A percentile compares a stretch with the other conserved stretches of the same genome.
phyloP scores from a whole-genome alignment of 1,140 invertebrate species.

The Drosophila arizonae region DNA sequence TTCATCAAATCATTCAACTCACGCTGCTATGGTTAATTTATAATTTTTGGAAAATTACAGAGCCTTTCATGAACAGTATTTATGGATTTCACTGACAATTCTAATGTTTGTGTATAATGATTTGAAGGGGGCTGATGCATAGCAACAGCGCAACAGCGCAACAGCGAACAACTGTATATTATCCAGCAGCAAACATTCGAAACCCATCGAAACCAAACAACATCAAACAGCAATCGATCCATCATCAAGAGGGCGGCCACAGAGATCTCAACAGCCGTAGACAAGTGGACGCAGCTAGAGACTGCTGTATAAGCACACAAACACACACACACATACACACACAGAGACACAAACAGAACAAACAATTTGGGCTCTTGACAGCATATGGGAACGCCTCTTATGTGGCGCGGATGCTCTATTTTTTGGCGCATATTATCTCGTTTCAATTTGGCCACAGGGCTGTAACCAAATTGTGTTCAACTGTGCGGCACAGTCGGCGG shows the following conservation, averaged over 20 bases:
- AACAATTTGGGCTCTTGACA: slow-evolving; percentile 3
- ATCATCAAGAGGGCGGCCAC: slow-evolving; percentile 32
- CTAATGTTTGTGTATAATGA: slow-evolving; percentile 4
- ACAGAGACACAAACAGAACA: neutral
- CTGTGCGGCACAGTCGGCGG: slow-evolving; percentile 75
- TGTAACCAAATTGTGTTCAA: slow-evolving; percentile 60
- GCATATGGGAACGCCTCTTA: slow-evolving; percentile 61
- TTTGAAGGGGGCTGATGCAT: slow-evolving; percentile 30
- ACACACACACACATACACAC: slow-evolving; percentile 10
- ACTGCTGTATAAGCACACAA: slow-evolving; percentile 33
- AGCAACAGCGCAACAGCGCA: slow-evolving; percentile 2
- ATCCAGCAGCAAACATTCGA: slow-evolving; percentile 16
- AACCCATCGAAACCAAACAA: slow-evolving; percentile 12
- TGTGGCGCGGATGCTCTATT: slow-evolving; percentile 27
- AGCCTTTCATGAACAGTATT: no score
- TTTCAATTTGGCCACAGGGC: slow-evolving; percentile 28
- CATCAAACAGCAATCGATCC: slow-evolving; percentile 38
- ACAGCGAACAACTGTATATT: no score
- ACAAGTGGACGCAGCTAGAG: slow-evolving; percentile 74
- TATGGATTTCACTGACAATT: no score
- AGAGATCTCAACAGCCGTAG: slow-evolving; percentile 48
- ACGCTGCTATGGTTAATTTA: no score
- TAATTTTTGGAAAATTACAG: no score
- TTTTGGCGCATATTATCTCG: slow-evolving; percentile 23
- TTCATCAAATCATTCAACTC: no score